Base-by-base conservation (phyloP, 1,140 invertebrate genomes). In the Diprion similis region DNA sequence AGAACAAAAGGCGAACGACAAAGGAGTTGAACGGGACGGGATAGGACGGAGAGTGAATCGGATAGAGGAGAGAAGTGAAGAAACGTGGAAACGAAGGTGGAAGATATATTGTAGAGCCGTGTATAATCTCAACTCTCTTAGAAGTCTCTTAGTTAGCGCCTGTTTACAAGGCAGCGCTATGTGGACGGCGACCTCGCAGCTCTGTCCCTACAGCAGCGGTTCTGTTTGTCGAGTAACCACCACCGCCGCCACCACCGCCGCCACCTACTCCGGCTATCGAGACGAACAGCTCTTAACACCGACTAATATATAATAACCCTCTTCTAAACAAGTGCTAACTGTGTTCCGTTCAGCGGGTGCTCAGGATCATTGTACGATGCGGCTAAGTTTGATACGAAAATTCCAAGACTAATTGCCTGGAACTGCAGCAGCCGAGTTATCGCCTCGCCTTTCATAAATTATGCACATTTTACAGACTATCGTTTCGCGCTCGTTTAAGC, bases 211-310 rank as follows among this genome's bases (percentile, higher is more conserved):
- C 51, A 59, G 24, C 24, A 37, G n/a, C 51, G 51, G 11, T 59
- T 59, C 51, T 59, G 51, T 59, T 59, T 59, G 51, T 59, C 51
- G 51, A 59, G 51, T 59, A 59, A 59, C 51, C 51, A 59, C 51
- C 51, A 17, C 51, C n/a, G 9, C 51, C 51, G 10, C 11, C 24
- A 37, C 24, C 24, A 37, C 24, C 24, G 6, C 24, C 24, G 24
- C 24, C 24, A 37, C 24, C 24, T 37, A 37, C 24, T 37, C 1
- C 24, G 24, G 24, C 24, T 37, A 37, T 37, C 24, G 24, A 37
- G 24, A 37, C 51, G 51, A 59, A 17, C 51, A 10, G 51, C 8
- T 59, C 51, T 59, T 59, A 59, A 59, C 51, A 59, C 51, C 51
- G 51, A 59, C 51, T 59, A 59, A 59, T 17, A 59, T 59, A 59